phyloP scores from a whole-genome alignment of 2,888 invertebrate species.

The Ormia ochracea region DNA sequence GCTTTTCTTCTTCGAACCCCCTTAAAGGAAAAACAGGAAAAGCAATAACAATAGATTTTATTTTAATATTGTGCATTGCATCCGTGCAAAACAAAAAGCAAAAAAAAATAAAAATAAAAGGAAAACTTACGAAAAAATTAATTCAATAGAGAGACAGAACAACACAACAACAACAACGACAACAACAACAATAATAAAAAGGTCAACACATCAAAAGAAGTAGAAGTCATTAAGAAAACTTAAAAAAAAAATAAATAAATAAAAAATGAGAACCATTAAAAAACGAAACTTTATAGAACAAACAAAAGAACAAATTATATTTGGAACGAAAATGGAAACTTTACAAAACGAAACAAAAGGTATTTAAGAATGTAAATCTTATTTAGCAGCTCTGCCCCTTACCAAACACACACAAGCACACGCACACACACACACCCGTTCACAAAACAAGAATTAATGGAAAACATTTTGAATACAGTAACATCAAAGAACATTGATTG shows the following conservation, averaged over 20 bases:
- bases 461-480: neutral
- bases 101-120: neutral
- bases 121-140: neutral
- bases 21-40: slow-evolving; percentile 1
- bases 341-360: neutral
- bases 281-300: slow-evolving; percentile 24
- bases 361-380: slow-evolving; percentile 36
- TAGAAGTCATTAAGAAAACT: slow-evolving; percentile 53
- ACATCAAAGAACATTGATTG: slow-evolving; percentile 57
- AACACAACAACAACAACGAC: too few relatives aligned
- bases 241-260: neutral
- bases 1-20: neutral
- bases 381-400: slow-evolving; percentile 3
- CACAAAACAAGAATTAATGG: neutral
- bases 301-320: slow-evolving; percentile 45
- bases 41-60: slow-evolving; percentile 28
- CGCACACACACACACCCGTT: too few relatives aligned
- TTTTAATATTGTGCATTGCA: too few relatives aligned
- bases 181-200: too few relatives aligned
- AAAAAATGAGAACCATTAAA: neutral
- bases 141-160: slow-evolving; percentile 3
- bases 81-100: neutral
- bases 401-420: too few relatives aligned
- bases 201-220: slow-evolving; percentile 57
- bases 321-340: neutral